These are phyloP conservation scores for Eumerus sabulonum DNA, from an alignment of 2,888 invertebrate genomes.

Conservation along the genomic window DNA sequence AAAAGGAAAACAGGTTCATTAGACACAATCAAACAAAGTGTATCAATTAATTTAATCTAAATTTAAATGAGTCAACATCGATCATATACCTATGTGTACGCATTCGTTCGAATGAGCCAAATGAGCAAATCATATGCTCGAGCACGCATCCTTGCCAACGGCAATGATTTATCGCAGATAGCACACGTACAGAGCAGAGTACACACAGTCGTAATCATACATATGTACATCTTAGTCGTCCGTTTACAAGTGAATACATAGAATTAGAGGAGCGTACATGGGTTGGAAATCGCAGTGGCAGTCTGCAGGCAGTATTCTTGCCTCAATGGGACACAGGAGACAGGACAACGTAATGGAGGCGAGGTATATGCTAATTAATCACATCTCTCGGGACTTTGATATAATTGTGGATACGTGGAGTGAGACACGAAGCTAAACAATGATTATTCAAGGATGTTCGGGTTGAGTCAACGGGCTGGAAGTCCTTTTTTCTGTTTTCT, in stretches of 20 bases:
- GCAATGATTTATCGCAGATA: constrained; percentile 38
- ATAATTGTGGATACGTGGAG: constrained; percentile 17
- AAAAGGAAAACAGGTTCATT: not conserved
- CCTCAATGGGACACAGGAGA: too few relatives aligned
- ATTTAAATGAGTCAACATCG: constrained; percentile 25
- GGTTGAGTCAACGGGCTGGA: too few relatives aligned
- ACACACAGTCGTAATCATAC: too few relatives aligned
- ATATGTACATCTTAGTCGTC: too few relatives aligned
- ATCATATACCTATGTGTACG: too few relatives aligned
- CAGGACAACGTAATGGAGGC: not conserved
- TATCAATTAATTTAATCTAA: constrained; percentile 18
- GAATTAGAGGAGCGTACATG: too few relatives aligned
- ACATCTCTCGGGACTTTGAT: constrained; percentile 30
- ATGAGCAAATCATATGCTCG: constrained; percentile 23
- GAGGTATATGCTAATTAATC: constrained; percentile 34
- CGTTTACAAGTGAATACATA: too few relatives aligned
- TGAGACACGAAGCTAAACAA: not conserved
- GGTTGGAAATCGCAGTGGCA: too few relatives aligned
- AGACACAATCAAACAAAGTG: not conserved
- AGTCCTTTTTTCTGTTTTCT: too few relatives aligned
- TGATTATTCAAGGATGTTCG: constrained; percentile 17
- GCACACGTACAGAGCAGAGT: constrained; percentile 20
- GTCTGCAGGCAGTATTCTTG: not conserved
- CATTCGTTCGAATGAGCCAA: not conserved
- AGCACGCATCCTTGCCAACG: constrained; percentile 30